Base-by-base conservation (phyloP, 1,140 invertebrate species). In the Trissolcus basalis region DNA sequence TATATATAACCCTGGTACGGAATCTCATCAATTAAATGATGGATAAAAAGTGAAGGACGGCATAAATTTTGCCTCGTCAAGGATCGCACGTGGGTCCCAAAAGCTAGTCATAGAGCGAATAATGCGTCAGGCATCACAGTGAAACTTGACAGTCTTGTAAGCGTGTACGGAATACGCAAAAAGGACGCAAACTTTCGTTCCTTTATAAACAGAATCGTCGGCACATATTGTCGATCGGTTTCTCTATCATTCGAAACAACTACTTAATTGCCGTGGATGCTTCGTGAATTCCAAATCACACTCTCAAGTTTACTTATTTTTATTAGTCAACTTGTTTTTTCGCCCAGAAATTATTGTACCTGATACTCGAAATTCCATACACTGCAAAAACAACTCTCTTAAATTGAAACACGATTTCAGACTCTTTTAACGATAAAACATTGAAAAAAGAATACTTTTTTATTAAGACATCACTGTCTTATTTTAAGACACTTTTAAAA, bases 91-190 rank as follows among this genome's bases (percentile, higher is more conserved):
- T 36, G 45, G 51, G 19, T 49, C 58, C 63, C 48, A 36, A 68
- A 68, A 47, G 16, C 45, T 59, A 39, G n/a, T 44, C 64, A 49
- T 55, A 61, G 54, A 64, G 61, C 55, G 51, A 27, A 27, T 27
- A 63, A 71, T 63, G 68, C 68, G 61, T 43, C 48, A 50, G 6
- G 48, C 63, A 55, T 56, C 61, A 50, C 43, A 48, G 74, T 77
- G 74, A 77, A 77, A 77, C 74, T 68, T 45, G 61, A 70, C 63
- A 63, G 45, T 10, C 9, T 47, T 35, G 15, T 6, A 54, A 54
- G 63, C 75, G 74, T 47, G 63, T 19, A 13, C 44, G 54, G 75
- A 77, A 77, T 72, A 72, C 58, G 63, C 75, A 58, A 71, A 71
- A 60, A 60, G 48, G 35, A 69, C n/a, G 36, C 19, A 43, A 63